Evolutionary conservation across 2,113 vertebrate species (phyloP), one percentile per base, ranked within the genome.

Genomic region (Stegastes partitus): DNA sequence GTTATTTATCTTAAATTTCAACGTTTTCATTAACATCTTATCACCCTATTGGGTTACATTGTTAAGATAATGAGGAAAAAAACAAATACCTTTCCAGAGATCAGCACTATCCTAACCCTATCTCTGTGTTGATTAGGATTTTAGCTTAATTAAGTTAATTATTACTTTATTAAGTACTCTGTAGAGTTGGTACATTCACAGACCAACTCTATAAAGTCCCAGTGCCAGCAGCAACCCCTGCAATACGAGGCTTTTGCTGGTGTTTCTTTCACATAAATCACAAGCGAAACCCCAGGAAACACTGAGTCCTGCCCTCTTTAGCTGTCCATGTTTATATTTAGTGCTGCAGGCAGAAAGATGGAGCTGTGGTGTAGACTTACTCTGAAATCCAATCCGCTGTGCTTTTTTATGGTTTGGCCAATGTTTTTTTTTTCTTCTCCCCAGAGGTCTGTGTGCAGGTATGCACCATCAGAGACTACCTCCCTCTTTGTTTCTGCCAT

Each of bases 321-420:
- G 93, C 91, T 92, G 92, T 89, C 91, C 68, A n/a, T 88, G 87
- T 91, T 93, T 94, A 93, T 94, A 90, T 92, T 93, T 93, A 92
- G 91, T 79, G 62, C 89, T 65, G 53, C 80, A 82, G 70, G 59
- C 72, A 56, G 68, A 61, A 88, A 74, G 45, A 89, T 79, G 81
- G 85, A 65, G 81, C 79, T 55, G 57, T 62, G 75, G 91, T 87
- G 77, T 87, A 73, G 57, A 26, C 77, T 84, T 85, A 64, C 81
- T 37, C 10, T 74, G 85, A 90, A 89, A 91, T 68, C 16, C 72
- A 83, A 87, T 55, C 79, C 79, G 74, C 76, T 26, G 47, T 65
- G 61, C 58, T 54, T 7, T 81, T 88, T 84, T 66, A 71, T 63
- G 62, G 51, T 75, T 55, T 11, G 58, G 42, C 16, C 21, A 62